Evolutionary conservation across 2,113 vertebrate genomes (phyloP).

Genomic region (Scomber japonicus): DNA sequence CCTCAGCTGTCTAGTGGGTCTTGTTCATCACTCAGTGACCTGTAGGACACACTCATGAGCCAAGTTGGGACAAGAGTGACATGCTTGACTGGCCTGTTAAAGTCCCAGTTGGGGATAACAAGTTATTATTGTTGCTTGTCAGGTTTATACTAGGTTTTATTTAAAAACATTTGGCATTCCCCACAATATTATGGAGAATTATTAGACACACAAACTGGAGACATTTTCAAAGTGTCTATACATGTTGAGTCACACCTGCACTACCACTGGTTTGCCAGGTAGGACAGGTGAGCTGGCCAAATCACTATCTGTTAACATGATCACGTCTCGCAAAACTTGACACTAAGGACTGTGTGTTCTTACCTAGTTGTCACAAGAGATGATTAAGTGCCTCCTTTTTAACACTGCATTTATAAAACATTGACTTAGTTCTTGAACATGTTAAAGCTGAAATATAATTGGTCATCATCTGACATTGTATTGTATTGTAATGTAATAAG

Average conservation of each 20-base stretch:
- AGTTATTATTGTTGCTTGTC: neutral
- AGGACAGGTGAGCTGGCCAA: neutral
- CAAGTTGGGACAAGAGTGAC: conserved; percentile 19
- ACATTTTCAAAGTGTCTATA: neutral
- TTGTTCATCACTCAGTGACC: conserved; percentile 10
- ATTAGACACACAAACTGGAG: neutral
- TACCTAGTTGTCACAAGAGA: no score
- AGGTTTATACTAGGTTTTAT: neutral
- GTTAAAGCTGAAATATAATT: no score
- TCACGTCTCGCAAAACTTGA: no score
- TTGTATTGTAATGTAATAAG: no score
- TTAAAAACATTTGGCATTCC: no score
- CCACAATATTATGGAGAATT: no score
- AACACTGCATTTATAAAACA: no score
- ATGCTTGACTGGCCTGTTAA: neutral
- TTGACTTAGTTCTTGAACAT: no score
- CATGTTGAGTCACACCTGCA: neutral
- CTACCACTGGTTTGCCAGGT: neutral
- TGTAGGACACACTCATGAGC: neutral
- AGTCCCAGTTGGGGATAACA: neutral
- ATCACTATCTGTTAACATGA: neutral
- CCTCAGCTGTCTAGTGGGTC: conserved; percentile 5
- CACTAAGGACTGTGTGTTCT: no score
- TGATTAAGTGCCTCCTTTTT: no score
- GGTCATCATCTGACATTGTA: no score